Percentiles rank a stretch among this genome's conserved stretches.
These are phyloP conservation scores for Neomicropteryx cornuta DNA, from an alignment of 1,140 invertebrate genomes.

Conservation along the genomic window DNA sequence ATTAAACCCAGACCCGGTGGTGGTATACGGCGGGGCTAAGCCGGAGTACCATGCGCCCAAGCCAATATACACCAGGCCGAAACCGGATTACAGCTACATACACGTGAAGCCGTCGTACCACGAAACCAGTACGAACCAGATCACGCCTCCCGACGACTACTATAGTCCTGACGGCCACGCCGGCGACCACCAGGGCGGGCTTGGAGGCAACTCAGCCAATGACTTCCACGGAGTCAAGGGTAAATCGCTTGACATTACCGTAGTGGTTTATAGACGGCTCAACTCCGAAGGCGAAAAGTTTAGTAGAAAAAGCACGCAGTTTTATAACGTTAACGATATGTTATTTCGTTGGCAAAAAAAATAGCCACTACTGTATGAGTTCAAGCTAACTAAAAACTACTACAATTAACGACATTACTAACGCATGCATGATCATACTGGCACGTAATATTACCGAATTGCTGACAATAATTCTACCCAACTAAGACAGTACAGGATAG, in stretches of 20 bases:
- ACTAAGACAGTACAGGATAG: too few species aligned
- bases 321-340: conserved; percentile 7
- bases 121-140: conserved; percentile 27
- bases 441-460: too few species aligned
- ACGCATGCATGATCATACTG: too few species aligned
- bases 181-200: conserved; percentile 9
- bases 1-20: conserved; percentile 16
- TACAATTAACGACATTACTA: too few species aligned
- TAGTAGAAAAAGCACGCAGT: conserved; percentile 1
- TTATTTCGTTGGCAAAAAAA: too few species aligned
- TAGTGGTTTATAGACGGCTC: too few species aligned
- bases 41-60: conserved; percentile 21
- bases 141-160: conserved; percentile 24
- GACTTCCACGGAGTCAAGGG: too few species aligned
- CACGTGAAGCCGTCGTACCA: conserved; percentile 39
- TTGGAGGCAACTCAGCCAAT: too few species aligned
- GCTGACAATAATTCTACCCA: too few species aligned
- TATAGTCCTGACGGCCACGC: conserved; percentile 16
- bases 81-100: conserved; percentile 30
- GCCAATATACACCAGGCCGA: conserved; percentile 19
- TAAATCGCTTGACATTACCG: too few species aligned
- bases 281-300: conserved; percentile 37
- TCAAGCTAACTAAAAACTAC: too few species aligned
- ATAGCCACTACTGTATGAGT: too few species aligned
- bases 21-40: conserved; percentile 22